Base-by-base conservation (phyloP, 2,797 vertebrate genomes). In the Sebastes hubbsi region DNA sequence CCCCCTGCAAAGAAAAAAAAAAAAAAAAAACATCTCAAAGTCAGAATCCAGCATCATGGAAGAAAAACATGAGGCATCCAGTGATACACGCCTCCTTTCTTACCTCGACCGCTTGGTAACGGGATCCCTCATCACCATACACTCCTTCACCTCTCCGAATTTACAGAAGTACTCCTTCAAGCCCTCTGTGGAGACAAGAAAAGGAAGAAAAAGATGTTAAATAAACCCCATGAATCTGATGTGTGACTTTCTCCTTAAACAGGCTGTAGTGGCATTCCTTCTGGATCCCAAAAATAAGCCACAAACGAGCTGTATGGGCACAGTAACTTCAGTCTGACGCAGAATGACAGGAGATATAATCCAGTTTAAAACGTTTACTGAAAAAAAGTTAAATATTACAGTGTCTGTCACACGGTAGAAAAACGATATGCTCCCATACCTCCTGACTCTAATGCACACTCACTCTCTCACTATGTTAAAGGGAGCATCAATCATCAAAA, bases 81-180 rank as follows among this genome's bases (percentile, higher is more conserved):
- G 86, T 88, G 90, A 93, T 89, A 93, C 90, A 94, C 94, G 90
- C 90, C 93, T 94, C 92, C 93, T 38, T 83, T 77, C 95, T 98
- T 96, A 98, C 97, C 97, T 98, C 96, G 97, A 98, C 94, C 97
- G 96, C 96, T 98, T 98, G 94, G 97, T 99, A 95, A 98, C 95
- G 89, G 97, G 97, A 96, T 99, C 97, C 91, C 97, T 96, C 97
- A 99, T 98, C 95, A 98, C 97, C 97, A 98, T 97, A 88, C 97
- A 98, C 97, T 99, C 97, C 95, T 98, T 99, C 95, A 98, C 97
- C 93, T 98, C 97, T 62, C 97, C 97, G 76, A 98, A 98, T 96
- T 98, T 98, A 95, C 97, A 96, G 95, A 98, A 98, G 96, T 98
- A 98, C 85, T 98, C 97, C 92, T 97, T 97, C 95, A 98, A 94